A percentile compares a stretch with the other conserved stretches of the same genome.
Evolutionary conservation across 2,888 invertebrate species (phyloP).

Genomic region (Dynastes tityus): DNA sequence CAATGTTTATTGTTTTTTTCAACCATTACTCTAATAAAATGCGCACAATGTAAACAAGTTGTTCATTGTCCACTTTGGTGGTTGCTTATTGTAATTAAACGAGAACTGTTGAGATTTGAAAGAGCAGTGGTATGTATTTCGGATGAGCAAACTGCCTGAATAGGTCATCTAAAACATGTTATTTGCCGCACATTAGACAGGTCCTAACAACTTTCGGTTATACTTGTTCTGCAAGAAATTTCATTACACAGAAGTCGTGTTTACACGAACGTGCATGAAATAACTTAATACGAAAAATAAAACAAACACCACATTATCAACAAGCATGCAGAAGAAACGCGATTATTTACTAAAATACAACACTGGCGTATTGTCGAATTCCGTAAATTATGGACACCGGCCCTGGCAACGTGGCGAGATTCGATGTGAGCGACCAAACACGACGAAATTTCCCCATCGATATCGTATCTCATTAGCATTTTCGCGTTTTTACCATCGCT

Average conservation of each 20-base stretch:
- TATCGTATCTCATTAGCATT: background rate
- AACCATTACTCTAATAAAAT: background rate
- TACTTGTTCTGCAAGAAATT: background rate
- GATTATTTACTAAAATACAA: slow-evolving; percentile 24
- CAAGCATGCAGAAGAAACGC: slow-evolving; percentile 1
- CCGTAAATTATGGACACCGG: background rate
- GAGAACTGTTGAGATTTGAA: too few species aligned
- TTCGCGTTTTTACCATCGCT: background rate
- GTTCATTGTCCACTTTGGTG: too few species aligned
- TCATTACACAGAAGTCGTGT: background rate
- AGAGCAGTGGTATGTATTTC: background rate
- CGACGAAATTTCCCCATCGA: background rate
- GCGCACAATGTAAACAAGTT: background rate
- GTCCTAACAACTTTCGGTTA: background rate
- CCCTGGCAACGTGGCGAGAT: background rate
- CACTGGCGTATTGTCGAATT: background rate
- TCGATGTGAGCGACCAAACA: background rate
- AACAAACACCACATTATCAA: slow-evolving; percentile 5
- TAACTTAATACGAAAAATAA: background rate
- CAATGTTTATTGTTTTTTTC: too few species aligned
- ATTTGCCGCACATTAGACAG: background rate
- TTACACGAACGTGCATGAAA: slow-evolving; percentile 7
- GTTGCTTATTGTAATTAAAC: too few species aligned
- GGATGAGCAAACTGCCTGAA: background rate
- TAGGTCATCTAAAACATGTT: background rate